These are phyloP conservation scores for Pelochelys cantorii DNA, from an alignment of 2,797 vertebrate species.

Conservation along the genomic window DNA sequence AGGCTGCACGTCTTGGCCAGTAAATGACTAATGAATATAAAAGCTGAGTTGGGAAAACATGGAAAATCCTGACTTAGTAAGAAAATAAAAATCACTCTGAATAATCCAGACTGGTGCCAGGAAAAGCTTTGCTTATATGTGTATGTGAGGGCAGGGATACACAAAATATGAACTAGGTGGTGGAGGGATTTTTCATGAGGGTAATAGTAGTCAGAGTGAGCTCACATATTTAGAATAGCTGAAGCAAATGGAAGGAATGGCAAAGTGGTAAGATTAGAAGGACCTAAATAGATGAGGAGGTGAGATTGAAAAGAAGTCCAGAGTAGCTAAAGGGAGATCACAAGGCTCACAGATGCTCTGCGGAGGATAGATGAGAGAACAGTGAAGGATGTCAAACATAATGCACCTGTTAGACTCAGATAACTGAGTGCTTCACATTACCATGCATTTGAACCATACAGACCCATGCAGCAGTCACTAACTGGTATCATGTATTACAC, in stretches of 20 bases:
- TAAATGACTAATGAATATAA: background rate
- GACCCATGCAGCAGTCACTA: background rate
- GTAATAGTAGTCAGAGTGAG: background rate
- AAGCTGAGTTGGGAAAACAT: background rate
- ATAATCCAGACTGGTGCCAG: accelerated
- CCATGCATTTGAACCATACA: background rate
- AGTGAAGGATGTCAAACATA: background rate
- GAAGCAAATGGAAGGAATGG: background rate
- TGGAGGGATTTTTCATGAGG: background rate
- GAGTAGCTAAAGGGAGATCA: background rate
- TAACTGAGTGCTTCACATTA: background rate
- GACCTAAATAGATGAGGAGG: background rate
- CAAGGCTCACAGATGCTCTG: background rate
- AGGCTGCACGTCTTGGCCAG: background rate
- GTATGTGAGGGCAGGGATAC: background rate
- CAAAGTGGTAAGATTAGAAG: background rate
- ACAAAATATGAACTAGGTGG: background rate
- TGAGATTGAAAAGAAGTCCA: background rate
- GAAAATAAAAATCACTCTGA: background rate
- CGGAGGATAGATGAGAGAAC: background rate
- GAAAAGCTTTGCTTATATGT: background rate
- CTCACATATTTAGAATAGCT: background rate
- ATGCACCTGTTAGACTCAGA: background rate
- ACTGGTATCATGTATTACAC: background rate
- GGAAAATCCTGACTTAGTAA: background rate